phyloP scores from a whole-genome alignment of 1,140 invertebrate species.

The Camponotus floridanus region DNA sequence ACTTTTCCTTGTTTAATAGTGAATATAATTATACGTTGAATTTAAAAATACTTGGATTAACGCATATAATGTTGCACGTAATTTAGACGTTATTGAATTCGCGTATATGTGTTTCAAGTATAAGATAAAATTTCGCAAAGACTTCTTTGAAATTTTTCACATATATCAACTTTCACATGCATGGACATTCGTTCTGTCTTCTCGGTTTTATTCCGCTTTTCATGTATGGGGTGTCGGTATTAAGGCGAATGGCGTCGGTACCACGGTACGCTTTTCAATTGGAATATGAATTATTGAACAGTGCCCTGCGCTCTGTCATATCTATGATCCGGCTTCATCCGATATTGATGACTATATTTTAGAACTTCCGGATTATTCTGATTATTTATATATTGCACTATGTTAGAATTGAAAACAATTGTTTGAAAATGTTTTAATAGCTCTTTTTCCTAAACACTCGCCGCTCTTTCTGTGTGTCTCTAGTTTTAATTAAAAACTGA shows the following conservation, averaged over 20 bases:
- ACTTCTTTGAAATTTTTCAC: not conserved
- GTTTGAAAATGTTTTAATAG: conserved; percentile 36
- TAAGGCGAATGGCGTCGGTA: conserved; percentile 63
- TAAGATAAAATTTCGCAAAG: conserved; percentile 3
- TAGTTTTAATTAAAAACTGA: conserved; percentile 29
- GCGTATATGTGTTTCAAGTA: not conserved
- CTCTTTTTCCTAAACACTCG: not conserved
- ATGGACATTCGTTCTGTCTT: conserved; percentile 28
- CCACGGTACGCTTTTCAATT: conserved; percentile 67
- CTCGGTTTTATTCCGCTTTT: conserved; percentile 38
- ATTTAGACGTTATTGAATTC: not conserved
- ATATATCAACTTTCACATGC: conserved; percentile 40
- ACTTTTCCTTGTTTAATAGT: not conserved
- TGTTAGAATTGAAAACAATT: conserved; percentile 7
- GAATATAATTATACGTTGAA: not conserved
- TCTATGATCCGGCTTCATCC: conserved; percentile 58
- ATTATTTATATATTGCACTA: conserved; percentile 62
- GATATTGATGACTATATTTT: conserved; percentile 71
- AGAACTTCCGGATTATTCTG: conserved; percentile 61
- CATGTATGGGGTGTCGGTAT: conserved; percentile 41
- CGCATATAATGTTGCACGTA: not conserved
- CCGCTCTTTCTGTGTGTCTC: not conserved
- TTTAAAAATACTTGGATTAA: not conserved
- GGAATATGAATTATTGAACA: conserved; percentile 76
- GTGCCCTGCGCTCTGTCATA: conserved; percentile 52